Percentiles rank a stretch among this genome's conserved stretches.
These are phyloP conservation scores for Prunella himalayana DNA, from an alignment of 2,113 vertebrate genomes.

Conservation along the genomic window DNA sequence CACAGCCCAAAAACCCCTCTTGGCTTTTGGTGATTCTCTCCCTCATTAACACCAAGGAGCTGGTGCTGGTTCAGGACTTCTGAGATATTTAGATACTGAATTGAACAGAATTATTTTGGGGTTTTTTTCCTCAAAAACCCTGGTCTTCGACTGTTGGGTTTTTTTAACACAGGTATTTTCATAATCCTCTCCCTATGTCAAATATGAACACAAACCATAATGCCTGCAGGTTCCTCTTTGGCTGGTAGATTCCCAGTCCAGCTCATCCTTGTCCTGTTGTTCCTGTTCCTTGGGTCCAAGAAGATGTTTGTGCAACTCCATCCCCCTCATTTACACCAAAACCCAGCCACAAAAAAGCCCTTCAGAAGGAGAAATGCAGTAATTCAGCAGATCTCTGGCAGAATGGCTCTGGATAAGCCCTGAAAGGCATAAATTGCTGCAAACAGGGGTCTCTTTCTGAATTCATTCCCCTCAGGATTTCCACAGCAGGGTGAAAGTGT, in stretches of 20 bases:
- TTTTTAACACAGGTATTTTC: not conserved
- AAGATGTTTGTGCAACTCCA: not conserved
- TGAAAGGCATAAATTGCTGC: not conserved
- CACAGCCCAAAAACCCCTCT: not conserved
- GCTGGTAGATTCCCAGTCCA: not conserved
- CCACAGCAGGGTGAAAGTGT: not conserved
- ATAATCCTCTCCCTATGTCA: not conserved
- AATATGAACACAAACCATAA: not conserved
- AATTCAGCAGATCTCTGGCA: not conserved
- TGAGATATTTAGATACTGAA: not conserved
- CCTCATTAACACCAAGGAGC: not conserved
- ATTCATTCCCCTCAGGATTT: not conserved
- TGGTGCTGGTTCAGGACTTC: not conserved
- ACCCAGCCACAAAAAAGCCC: not conserved
- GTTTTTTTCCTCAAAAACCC: not conserved
- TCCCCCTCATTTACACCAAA: not conserved
- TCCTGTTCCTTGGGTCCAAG: not conserved
- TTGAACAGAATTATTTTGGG: not conserved
- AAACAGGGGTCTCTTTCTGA: not conserved
- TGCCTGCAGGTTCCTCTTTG: not conserved
- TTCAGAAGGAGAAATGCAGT: not conserved
- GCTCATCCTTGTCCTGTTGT: not conserved
- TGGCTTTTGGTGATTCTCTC: not conserved
- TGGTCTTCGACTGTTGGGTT: fast-evolving
- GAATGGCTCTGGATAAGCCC: not conserved